Evolutionary conservation across 2,797 vertebrate genomes (phyloP).

Genomic region (Emys orbicularis): DNA sequence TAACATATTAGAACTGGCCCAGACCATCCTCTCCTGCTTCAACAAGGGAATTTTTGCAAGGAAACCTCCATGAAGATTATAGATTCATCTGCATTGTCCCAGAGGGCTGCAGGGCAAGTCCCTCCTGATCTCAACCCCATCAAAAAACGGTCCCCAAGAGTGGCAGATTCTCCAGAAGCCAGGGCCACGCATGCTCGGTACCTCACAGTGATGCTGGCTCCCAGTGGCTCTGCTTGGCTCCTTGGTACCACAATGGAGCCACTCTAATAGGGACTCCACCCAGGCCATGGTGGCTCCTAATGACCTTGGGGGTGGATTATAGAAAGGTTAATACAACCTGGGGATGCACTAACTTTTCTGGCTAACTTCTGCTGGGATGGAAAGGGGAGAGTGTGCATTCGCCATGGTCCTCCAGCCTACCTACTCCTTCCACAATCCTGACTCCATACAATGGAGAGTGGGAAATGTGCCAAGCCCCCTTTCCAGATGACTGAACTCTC

Average conservation of each 20-base stretch:
- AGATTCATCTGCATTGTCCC: background rate
- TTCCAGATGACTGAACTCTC: background rate
- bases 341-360: background rate
- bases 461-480: background rate
- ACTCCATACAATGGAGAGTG: background rate
- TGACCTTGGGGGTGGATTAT: background rate
- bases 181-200: background rate
- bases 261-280: background rate
- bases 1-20: background rate
- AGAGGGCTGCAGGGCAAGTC: background rate
- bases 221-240: background rate
- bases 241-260: background rate
- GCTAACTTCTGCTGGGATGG: background rate
- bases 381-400: background rate
- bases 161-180: background rate
- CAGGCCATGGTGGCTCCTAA: background rate
- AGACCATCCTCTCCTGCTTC: background rate
- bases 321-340: background rate
- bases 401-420: background rate
- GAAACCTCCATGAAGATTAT: background rate
- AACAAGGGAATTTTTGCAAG: background rate
- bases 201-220: background rate
- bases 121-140: background rate
- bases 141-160: background rate
- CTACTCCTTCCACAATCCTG: background rate